phyloP scores from a whole-genome alignment of 2,113 vertebrate species.

The Zosterops lateralis region DNA sequence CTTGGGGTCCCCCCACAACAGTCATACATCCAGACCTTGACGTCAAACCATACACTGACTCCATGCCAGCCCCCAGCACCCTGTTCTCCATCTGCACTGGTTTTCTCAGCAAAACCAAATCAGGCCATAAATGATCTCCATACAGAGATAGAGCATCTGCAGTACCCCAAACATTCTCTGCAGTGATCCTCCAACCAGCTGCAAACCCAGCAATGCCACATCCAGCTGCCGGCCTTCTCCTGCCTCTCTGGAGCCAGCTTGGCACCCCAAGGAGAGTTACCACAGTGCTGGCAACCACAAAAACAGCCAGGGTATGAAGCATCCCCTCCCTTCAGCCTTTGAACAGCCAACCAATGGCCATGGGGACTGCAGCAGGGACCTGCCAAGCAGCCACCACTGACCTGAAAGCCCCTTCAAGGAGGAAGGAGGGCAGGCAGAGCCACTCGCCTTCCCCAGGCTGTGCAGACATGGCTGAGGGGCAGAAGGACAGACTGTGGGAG shows the following conservation, averaged over 20 bases:
- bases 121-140: background rate
- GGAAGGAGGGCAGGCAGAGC: background rate
- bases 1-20: background rate
- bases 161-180: background rate
- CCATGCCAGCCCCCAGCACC: background rate
- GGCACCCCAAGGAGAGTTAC: background rate
- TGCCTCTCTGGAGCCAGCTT: background rate
- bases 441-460: fast-evolving
- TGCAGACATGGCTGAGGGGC: fast-evolving
- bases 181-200: background rate
- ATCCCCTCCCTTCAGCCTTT: background rate
- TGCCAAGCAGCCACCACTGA: fast-evolving
- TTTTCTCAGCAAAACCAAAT: background rate
- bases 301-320: background rate
- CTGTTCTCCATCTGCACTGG: background rate
- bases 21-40: background rate
- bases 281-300: background rate
- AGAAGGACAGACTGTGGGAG: background rate
- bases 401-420: background rate
- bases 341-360: background rate
- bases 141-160: background rate
- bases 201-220: background rate
- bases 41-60: background rate
- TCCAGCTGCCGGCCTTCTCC: background rate
- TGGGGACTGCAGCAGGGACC: background rate